Base-by-base conservation (phyloP, 2,797 vertebrate genomes). In the Novumbra hubbsi region DNA sequence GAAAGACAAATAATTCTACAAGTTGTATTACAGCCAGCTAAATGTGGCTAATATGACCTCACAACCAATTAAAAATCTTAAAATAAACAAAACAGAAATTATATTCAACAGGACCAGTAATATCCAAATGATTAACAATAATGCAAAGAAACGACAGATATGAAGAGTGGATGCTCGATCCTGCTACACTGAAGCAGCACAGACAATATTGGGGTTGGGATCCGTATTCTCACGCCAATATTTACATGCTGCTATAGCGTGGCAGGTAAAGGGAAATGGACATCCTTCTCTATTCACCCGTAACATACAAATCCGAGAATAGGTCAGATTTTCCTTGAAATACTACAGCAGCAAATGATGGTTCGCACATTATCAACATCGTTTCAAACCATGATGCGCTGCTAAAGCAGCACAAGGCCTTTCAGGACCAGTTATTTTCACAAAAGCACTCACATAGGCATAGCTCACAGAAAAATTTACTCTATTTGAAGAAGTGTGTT, bases 381-480 rank as follows among this genome's bases (percentile, higher is more conserved):
- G 92, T 91, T 96, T 96, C 96, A 99, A 99, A 99, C 95, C 98
- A 99, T 99, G 97, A 99, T 97, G 96, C 97, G 97, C 97, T 99
- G 98, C 98, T 99, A 97, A 88, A 98, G 96, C 87, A 96, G 91
- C 94, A 91, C 94, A 96, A 96, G 81, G 74, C 73, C 78, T 76
- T 80, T 82, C 55, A 34, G 81, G 75, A 80, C 49, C 76, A 72
- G 70, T 66, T 76, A 88, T 72, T 76, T 78, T n/a, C 19, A 21
- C 52, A 55, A 6, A 2, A 38, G 34, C 34, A 52, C 50, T 55
- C 52, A 55, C 19, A 55, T 1, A 81, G 55, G 32, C 71, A 80
- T 81, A 72, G 70, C 74, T 76, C 72, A 82, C 73, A n/a, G n/a
- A n/a, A n/a, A n/a, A n/a, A n/a, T 38, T 79, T 79, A 84, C 78